Conservation (phyloP, 2,888 invertebrate species). For the Andrena bucephala region DNA sequence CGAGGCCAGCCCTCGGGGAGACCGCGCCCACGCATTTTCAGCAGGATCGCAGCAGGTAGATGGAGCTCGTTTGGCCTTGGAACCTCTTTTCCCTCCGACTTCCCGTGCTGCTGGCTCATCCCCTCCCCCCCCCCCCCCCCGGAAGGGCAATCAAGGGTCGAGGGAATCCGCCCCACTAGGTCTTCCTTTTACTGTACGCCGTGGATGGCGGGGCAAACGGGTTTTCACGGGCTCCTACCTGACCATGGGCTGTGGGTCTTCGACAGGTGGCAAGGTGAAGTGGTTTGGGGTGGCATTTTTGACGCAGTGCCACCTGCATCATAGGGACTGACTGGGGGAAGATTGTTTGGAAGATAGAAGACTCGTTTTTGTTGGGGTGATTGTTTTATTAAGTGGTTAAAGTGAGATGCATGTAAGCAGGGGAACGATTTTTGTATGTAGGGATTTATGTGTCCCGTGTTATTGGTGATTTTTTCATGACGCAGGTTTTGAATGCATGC, state of each 20-base stretch:
- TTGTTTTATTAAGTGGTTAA: too few relatives aligned
- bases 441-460: too few relatives aligned
- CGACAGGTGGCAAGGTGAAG: not conserved
- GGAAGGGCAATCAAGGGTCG: conserved; percentile 63
- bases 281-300: not conserved
- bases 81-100: conserved; percentile 28
- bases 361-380: too few relatives aligned
- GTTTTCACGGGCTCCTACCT: conserved; percentile 17
- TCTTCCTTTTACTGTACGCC: not conserved
- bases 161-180: conserved; percentile 12
- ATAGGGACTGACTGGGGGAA: not conserved
- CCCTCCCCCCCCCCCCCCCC: not conserved
- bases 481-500: too few relatives aligned
- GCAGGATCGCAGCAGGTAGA: conserved; percentile 82
- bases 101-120: conserved; percentile 32
- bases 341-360: too few relatives aligned
- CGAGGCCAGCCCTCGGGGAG: conserved; percentile 84
- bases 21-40: conserved; percentile 85
- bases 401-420: too few relatives aligned
- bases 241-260: not conserved
- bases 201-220: conserved; percentile 24
- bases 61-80: conserved; percentile 81
- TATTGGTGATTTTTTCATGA: too few relatives aligned
- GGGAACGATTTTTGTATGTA: too few relatives aligned
- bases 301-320: not conserved